Conservation (phyloP, 1,140 invertebrate genomes). For the Drosophila fuyamai region DNA sequence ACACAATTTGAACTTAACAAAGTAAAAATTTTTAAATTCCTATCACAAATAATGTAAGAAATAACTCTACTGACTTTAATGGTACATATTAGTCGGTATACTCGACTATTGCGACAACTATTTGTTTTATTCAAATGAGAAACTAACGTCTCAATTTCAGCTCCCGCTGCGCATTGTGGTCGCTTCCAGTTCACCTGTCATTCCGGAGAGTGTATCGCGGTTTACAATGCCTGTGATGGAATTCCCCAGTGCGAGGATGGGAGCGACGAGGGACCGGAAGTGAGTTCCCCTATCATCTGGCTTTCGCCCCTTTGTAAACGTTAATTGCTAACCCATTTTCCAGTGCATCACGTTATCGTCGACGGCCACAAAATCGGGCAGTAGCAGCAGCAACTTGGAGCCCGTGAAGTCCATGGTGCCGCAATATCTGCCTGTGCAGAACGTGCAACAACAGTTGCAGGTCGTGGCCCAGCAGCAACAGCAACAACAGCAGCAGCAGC, state of each 20-base stretch:
- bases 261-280: conserved; percentile 94
- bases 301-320: neutral
- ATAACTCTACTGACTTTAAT: too few species aligned
- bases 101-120: neutral
- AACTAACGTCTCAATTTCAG: conserved; percentile 35
- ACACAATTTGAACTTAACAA: too few species aligned
- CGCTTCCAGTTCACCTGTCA: conserved; percentile 95
- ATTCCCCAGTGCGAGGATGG: conserved; percentile 96
- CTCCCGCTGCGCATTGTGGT: conserved; percentile 86
- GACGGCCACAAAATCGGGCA: conserved; percentile 37
- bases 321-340: conserved; percentile 44
- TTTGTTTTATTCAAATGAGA: conserved; percentile 34
- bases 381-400: conserved; percentile 41
- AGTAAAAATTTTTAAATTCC: too few species aligned
- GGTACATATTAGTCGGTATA: neutral
- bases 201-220: conserved; percentile 95
- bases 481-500: conserved; percentile 39
- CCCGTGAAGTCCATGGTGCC: conserved; percentile 38
- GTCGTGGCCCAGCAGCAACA: conserved; percentile 40
- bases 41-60: too few species aligned
- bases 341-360: conserved; percentile 66
- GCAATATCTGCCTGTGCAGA: conserved; percentile 59
- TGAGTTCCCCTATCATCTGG: conserved; percentile 81
- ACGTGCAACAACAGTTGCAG: conserved; percentile 62
- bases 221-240: conserved; percentile 98